Evolutionary conservation across 2,797 vertebrate genomes (phyloP).

Genomic region (Bovichtus variegatus): DNA sequence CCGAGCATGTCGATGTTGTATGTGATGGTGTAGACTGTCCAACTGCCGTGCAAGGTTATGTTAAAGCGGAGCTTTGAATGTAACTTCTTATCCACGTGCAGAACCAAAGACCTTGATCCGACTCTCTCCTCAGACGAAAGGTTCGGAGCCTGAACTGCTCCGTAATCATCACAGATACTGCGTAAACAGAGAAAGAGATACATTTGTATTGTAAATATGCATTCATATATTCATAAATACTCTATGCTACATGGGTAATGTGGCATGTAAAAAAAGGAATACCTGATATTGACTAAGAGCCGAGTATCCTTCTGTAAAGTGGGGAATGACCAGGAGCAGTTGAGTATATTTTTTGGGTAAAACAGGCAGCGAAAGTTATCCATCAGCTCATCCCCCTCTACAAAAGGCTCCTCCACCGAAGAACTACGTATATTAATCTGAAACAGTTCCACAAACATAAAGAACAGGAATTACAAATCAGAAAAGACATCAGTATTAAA

Average conservation of each 20-base stretch:
- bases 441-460: constrained; percentile 2
- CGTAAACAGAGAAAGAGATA: not conserved
- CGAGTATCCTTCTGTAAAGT: not conserved
- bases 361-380: constrained; percentile 47
- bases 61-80: constrained; percentile 39
- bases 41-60: constrained; percentile 7
- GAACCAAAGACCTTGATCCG: not conserved
- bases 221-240: not conserved
- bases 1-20: not conserved
- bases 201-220: not conserved
- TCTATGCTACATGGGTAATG: not conserved
- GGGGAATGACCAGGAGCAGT: constrained; percentile 70
- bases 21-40: constrained; percentile 1
- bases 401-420: rapidly evolving
- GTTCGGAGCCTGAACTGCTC: rapidly evolving
- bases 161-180: constrained; percentile 42
- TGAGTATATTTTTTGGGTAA: constrained; percentile 50
- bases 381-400: rapidly evolving
- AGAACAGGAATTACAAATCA: not conserved
- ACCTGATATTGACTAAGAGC: constrained; percentile 58
- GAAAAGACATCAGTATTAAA: not conserved
- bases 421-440: rapidly evolving
- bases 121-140: not conserved
- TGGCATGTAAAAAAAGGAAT: not conserved
- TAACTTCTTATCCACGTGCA: rapidly evolving